Conservation (phyloP, 2,888 invertebrate genomes). For the Balanococcus diminutus region DNA sequence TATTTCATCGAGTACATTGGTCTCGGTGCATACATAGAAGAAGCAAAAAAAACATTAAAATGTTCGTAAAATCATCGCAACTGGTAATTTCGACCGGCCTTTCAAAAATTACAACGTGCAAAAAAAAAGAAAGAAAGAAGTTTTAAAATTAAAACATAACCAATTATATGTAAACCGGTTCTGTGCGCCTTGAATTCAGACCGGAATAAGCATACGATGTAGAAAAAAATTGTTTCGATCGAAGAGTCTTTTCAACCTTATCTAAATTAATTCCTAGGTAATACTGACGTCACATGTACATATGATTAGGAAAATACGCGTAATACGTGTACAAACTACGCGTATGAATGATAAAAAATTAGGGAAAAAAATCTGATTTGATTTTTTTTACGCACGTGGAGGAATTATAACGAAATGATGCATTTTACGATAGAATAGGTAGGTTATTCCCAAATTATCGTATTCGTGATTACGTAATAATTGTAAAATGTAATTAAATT, state of each 20-base stretch:
- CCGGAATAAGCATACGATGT: background rate
- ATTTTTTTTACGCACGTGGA: background rate
- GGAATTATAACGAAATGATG: background rate
- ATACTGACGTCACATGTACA: background rate
- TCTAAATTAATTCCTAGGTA: background rate
- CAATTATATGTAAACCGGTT: background rate
- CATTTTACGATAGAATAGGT: background rate
- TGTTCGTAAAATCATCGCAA: background rate
- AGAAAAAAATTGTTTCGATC: slow-evolving; percentile 19
- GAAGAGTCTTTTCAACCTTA: background rate
- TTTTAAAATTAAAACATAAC: slow-evolving; percentile 18
- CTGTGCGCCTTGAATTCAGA: background rate
- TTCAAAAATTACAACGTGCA: background rate
- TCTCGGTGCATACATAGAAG: no score
- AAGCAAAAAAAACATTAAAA: background rate
- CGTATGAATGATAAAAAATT: background rate
- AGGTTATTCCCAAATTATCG: background rate
- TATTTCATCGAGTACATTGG: no score
- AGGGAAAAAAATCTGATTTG: background rate
- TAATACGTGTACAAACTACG: background rate
- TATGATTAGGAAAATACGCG: slow-evolving; percentile 3
- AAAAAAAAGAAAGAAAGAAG: background rate
- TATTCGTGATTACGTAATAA: background rate
- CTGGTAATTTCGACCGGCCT: background rate
- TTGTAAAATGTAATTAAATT: no score